These are phyloP conservation scores for Kryphioiulus occultus DNA, from an alignment of 2,888 invertebrate genomes.

Conservation along the genomic window DNA sequence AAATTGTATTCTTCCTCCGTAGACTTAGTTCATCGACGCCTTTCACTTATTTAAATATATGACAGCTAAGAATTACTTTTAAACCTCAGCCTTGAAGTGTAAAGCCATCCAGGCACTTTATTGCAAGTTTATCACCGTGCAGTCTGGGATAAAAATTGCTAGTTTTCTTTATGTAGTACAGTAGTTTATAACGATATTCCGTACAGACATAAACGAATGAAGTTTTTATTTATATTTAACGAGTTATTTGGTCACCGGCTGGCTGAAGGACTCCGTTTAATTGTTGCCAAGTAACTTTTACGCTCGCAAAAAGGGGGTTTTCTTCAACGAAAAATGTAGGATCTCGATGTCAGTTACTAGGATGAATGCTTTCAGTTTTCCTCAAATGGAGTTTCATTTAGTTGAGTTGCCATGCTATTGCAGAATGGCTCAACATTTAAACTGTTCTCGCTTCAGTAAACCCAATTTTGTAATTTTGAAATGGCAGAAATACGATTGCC, in stretches of 20 bases:
- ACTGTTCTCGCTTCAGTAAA: conserved; percentile 32
- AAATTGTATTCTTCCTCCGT: not conserved
- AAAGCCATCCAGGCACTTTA: not conserved
- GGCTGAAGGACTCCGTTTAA: not conserved
- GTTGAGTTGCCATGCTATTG: conserved; percentile 10
- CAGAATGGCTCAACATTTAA: conserved; percentile 11
- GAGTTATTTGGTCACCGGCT: not conserved
- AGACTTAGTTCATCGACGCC: not conserved
- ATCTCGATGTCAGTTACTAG: not conserved
- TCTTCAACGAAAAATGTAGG: not conserved
- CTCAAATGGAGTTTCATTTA: not conserved
- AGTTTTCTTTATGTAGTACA: not conserved
- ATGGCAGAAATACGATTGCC: conserved; percentile 39
- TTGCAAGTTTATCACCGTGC: conserved; percentile 20
- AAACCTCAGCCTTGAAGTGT: conserved; percentile 16
- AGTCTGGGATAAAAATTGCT: not conserved
- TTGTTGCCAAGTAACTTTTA: conserved; percentile 14
- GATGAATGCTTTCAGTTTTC: conserved; percentile 2
- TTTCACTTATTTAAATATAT: conserved; percentile 36
- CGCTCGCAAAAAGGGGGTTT: not conserved
- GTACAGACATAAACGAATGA: not conserved
- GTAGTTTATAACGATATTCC: not conserved
- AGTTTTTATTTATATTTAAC: not conserved
- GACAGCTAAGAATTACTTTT: conserved; percentile 2
- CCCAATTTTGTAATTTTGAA: conserved; percentile 39